Evolutionary conservation across 2,113 vertebrate species (phyloP), one percentile per base, ranked within the genome.

Genomic region (Dascyllus trimaculatus): DNA sequence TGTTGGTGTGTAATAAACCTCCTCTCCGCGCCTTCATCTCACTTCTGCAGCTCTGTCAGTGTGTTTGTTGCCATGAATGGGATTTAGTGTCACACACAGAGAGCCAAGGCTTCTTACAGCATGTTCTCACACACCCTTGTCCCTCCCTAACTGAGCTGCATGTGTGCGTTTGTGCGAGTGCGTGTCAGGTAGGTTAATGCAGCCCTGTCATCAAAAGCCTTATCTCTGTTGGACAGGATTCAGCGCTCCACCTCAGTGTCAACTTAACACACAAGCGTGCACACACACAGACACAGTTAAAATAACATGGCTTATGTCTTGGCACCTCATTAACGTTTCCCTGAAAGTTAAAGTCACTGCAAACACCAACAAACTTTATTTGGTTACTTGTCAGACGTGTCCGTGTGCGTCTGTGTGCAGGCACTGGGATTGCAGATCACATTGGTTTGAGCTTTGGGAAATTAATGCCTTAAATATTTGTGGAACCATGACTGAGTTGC

Each of bases 171-270:
- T 86, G 60, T 74, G 72, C 57, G 63, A 67, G 84, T 75, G 66
- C 73, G 70, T 94, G 93, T 93, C 92, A 94, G 92, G 93, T 93
- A 82, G 89, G 84, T 88, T 93, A 91, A 92, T 91, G 75, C 88
- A 78, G 86, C 76, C 80, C 82, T 90, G 93, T 86, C 92, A 91
- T 83, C 86, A 75, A 52, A 87, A 84, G 86, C 88, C 90, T 92
- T 93, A 92, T 93, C 92, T 84, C 88, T 66, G 77, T 91, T 93
- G 91, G 94, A 92, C 91, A 93, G 92, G 87, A 94, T 93, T 92
- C 87, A 91, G 75, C 45, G 63, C 86, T 93, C 84, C 85, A 88
- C 90, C 91, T 91, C 85, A 24, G 66, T 93, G 92, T 94, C 93
- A 89, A 91, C 87, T 90, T 83, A 71, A 79, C 79, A 71, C 83